Conservation (phyloP, 2,797 vertebrate genomes). For the Anguilla pacifica region DNA sequence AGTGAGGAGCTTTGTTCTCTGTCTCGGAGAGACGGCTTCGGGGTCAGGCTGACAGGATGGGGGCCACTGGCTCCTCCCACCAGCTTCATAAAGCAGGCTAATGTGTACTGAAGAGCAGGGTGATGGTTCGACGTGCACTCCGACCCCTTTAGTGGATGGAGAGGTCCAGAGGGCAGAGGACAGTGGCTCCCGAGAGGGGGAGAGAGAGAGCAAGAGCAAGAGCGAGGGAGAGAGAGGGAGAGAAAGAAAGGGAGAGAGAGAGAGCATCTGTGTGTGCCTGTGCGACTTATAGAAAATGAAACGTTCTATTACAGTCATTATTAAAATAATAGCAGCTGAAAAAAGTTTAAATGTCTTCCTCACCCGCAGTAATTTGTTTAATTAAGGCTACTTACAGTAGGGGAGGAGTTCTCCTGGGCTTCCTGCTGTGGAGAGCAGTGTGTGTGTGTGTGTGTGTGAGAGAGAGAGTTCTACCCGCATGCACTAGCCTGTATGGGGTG, state of each 20-base stretch:
- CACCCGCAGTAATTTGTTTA: not conserved
- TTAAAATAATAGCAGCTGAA: not conserved
- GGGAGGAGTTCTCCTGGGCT: not conserved
- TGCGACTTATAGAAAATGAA: not conserved
- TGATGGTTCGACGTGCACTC: not conserved
- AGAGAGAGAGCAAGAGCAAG: not conserved
- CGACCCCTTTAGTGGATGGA: not conserved
- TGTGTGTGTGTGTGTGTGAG: not conserved
- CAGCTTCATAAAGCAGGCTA: not conserved
- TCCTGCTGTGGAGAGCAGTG: not conserved
- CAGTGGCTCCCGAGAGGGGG: not conserved
- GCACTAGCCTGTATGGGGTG: not conserved
- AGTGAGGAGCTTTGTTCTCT: not conserved
- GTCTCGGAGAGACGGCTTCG: not conserved
- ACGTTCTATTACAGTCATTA: not conserved
- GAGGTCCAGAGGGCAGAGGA: not conserved
- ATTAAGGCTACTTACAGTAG: not conserved
- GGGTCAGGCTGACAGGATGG: not conserved
- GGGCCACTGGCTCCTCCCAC: not conserved
- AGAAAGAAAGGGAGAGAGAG: not conserved
- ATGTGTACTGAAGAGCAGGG: not conserved
- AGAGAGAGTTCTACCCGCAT: not conserved
- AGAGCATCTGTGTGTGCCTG: not conserved
- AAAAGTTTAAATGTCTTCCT: not conserved
- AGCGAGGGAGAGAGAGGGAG: not conserved